These are phyloP conservation scores for Takifugu rubripes DNA, from an alignment of 2,797 vertebrate species.

Conservation along the genomic window DNA sequence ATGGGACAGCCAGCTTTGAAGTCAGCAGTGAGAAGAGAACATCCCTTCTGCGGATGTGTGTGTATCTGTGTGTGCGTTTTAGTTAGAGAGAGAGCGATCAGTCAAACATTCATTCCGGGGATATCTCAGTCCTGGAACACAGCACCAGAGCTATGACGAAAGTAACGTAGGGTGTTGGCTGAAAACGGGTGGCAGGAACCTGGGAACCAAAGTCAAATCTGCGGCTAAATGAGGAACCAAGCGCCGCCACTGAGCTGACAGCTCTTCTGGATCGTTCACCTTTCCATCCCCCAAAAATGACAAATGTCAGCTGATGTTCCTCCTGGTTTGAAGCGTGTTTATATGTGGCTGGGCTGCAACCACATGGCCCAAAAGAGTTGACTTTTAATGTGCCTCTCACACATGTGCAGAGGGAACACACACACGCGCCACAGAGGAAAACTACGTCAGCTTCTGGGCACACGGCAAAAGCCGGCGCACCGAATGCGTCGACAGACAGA, in stretches of 20 bases:
- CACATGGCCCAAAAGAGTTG: conserved; percentile 5
- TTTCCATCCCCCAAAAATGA: not conserved
- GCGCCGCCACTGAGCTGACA: too few species aligned
- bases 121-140: conserved; percentile 47
- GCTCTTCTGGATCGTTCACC: too few species aligned
- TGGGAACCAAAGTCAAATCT: conserved; percentile 5
- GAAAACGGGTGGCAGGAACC: not conserved
- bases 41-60: conserved; percentile 25
- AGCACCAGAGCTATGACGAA: conserved; percentile 43
- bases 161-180: not conserved
- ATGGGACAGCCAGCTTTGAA: conserved; percentile 71
- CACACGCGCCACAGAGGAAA: conserved; percentile 27
- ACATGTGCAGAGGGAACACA: not conserved
- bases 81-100: not conserved
- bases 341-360: conserved; percentile 4
- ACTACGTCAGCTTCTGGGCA: conserved; percentile 54
- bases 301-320: not conserved
- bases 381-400: not conserved
- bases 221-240: not conserved
- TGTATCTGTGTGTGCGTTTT: conserved; percentile 21
- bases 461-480: conserved; percentile 30
- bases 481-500: conserved; percentile 56
- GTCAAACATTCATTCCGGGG: conserved; percentile 23
- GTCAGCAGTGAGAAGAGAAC: conserved; percentile 49
- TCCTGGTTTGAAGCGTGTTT: conserved; percentile 1